Conservation (phyloP, 2,113 vertebrate species). For the Coptodon rendalli region DNA sequence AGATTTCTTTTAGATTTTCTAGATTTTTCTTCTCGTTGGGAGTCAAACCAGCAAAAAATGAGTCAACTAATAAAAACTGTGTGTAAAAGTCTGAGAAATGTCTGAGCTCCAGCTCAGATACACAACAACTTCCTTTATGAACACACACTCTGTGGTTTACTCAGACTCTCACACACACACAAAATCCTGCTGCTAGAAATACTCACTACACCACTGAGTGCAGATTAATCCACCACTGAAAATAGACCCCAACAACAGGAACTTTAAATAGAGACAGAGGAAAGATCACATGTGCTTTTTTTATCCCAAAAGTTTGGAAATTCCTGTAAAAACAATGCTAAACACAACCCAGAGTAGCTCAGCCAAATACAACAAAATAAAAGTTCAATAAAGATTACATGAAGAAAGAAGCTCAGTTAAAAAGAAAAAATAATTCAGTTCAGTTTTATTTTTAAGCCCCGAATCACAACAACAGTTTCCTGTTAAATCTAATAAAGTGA, state of each 20-base stretch:
- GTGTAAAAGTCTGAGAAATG: neutral
- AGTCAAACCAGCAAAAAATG: neutral
- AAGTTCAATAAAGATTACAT: neutral
- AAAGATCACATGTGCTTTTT: neutral
- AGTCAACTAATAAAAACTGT: neutral
- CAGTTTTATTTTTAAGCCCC: accelerated
- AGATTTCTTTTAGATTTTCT: neutral
- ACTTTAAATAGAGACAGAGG: neutral
- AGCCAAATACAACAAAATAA: accelerated
- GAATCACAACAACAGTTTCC: neutral
- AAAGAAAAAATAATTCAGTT: accelerated
- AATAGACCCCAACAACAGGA: neutral
- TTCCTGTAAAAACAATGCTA: neutral
- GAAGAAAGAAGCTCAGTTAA: accelerated
- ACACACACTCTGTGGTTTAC: neutral
- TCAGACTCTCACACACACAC: accelerated
- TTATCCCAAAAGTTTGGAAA: neutral
- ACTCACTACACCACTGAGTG: neutral
- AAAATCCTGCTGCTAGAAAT: neutral
- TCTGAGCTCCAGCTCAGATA: neutral
- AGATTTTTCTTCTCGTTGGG: neutral
- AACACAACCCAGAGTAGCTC: accelerated
- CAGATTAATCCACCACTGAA: neutral
- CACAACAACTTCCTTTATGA: neutral
- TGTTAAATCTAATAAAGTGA: neutral